These are phyloP conservation scores for Operophtera brumata DNA, from an alignment of 2,888 invertebrate genomes.

Conservation along the genomic window DNA sequence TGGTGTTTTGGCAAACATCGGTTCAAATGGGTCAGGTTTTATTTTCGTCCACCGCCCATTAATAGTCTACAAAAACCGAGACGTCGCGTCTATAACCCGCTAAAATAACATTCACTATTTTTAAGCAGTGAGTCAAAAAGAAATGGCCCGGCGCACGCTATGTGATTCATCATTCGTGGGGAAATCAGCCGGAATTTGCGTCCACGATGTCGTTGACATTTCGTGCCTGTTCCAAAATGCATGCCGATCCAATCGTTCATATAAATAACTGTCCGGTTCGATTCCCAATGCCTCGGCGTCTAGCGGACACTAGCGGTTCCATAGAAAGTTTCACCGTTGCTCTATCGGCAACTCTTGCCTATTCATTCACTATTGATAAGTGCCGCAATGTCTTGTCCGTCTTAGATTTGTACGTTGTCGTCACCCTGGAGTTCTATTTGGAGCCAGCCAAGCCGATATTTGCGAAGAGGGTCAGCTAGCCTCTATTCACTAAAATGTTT, in stretches of 20 bases:
- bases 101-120: conserved; percentile 56
- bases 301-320: conserved; percentile 37
- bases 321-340: conserved; percentile 41
- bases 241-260: conserved; percentile 38
- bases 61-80: conserved; percentile 44
- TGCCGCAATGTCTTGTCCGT: conserved; percentile 42
- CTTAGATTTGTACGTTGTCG: conserved; percentile 44
- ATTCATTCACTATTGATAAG: conserved; percentile 43
- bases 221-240: conserved; percentile 51
- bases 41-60: conserved; percentile 53
- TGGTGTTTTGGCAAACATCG: conserved; percentile 61
- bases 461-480: conserved; percentile 59
- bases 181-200: conserved; percentile 61
- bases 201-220: conserved; percentile 71
- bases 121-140: conserved; percentile 53
- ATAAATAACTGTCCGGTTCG: conserved; percentile 45
- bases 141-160: conserved; percentile 63
- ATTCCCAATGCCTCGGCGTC: conserved; percentile 27
- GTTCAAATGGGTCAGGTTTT: conserved; percentile 64
- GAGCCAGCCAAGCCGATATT: conserved; percentile 53
- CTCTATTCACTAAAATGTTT: conserved; percentile 66
- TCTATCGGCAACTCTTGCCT: conserved; percentile 35
- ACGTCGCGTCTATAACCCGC: conserved; percentile 53
- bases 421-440: conserved; percentile 46
- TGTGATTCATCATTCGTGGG: conserved; percentile 67